These are phyloP conservation scores for Sebastes itinus DNA, from an alignment of 2,797 vertebrate species.

Conservation along the genomic window DNA sequence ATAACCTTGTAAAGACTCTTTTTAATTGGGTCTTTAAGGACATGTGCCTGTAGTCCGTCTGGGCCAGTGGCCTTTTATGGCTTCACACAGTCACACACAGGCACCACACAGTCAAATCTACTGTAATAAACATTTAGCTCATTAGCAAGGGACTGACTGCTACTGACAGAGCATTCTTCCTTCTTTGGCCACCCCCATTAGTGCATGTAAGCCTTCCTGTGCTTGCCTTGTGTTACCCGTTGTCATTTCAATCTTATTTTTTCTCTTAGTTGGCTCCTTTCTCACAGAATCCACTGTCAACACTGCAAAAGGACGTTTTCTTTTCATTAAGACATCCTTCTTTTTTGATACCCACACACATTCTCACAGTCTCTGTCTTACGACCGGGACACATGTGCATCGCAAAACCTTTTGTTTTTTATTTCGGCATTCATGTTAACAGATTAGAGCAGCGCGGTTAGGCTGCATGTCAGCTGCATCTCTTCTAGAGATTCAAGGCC, in stretches of 20 bases:
- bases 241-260: neutral
- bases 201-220: neutral
- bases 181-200: neutral
- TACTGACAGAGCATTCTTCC: neutral
- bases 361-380: neutral
- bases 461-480: too few relatives aligned
- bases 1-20: neutral
- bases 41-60: neutral
- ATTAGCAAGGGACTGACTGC: neutral
- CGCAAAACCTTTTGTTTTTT: too few relatives aligned
- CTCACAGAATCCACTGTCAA: neutral
- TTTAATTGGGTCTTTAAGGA: constrained; percentile 15
- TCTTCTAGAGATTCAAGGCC: too few relatives aligned
- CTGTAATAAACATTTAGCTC: constrained; percentile 17
- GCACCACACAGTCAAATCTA: constrained; percentile 4
- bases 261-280: neutral
- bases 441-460: too few relatives aligned
- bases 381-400: too few relatives aligned
- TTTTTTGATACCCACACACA: neutral
- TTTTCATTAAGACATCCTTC: neutral
- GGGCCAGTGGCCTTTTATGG: neutral
- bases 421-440: too few relatives aligned
- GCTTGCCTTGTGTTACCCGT: neutral
- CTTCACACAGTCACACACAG: constrained; percentile 1
- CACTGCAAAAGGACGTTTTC: neutral